These are phyloP conservation scores for Helicolenus hilgendorfi DNA, from an alignment of 2,797 vertebrate species.

Conservation along the genomic window DNA sequence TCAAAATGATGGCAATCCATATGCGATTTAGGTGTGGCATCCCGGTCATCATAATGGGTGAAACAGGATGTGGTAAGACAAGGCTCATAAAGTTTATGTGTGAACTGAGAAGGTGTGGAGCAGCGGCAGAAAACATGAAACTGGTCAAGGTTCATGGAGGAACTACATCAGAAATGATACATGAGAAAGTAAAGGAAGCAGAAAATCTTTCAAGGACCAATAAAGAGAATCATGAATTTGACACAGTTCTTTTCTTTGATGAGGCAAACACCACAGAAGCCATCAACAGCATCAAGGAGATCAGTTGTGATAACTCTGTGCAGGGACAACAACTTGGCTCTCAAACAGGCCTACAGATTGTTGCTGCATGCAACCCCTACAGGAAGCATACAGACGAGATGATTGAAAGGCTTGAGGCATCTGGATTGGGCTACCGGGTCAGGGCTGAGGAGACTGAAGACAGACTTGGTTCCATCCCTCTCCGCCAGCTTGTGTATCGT, in stretches of 20 bases:
- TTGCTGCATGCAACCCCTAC: slow-evolving; percentile 97
- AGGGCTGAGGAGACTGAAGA: slow-evolving; percentile 91
- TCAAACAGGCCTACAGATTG: slow-evolving; percentile 88
- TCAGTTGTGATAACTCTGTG: slow-evolving; percentile 92
- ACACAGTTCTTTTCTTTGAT: slow-evolving; percentile 95
- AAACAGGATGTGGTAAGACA: slow-evolving; percentile 96
- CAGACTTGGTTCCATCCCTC: slow-evolving; percentile 93
- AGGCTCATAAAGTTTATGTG: slow-evolving; percentile 94
- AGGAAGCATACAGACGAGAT: slow-evolving; percentile 92
- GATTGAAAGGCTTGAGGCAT: slow-evolving; percentile 92
- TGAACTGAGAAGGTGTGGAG: slow-evolving; percentile 83
- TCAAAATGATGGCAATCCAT: slow-evolving; percentile 95
- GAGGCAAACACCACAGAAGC: slow-evolving; percentile 96
- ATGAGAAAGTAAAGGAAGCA: slow-evolving; percentile 89
- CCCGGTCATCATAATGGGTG: slow-evolving; percentile 96
- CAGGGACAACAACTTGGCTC: slow-evolving; percentile 78
- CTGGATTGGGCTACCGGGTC: slow-evolving; percentile 94
- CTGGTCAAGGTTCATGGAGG: slow-evolving; percentile 96
- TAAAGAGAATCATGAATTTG: slow-evolving; percentile 80
- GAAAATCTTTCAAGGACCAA: slow-evolving; percentile 88
- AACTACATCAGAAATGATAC: slow-evolving; percentile 91
- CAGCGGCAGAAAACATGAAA: slow-evolving; percentile 90
- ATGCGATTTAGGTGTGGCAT: slow-evolving; percentile 96
- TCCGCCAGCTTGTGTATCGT: slow-evolving; percentile 95
- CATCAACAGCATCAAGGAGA: slow-evolving; percentile 93